Conservation (phyloP, 2,888 invertebrate species). For the Melinopterus prodromus region DNA sequence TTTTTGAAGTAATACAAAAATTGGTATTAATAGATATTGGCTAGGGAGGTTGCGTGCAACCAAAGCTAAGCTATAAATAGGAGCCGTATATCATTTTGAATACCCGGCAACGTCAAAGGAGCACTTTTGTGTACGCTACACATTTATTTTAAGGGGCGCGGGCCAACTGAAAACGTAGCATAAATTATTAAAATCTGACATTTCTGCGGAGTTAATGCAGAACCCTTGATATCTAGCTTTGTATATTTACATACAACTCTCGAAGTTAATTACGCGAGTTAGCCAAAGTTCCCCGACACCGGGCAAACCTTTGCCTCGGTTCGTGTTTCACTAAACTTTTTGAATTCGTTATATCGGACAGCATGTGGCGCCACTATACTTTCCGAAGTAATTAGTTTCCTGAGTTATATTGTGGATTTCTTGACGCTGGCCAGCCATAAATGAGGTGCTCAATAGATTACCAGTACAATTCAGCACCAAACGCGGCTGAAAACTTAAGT, state of each 20-base stretch:
- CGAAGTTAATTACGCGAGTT: background rate
- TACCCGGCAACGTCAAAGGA: background rate
- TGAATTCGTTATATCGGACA: background rate
- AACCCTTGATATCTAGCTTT: background rate
- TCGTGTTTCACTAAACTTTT: background rate
- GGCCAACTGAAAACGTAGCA: background rate
- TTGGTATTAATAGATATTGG: background rate
- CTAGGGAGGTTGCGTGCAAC: background rate
- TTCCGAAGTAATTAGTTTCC: conserved; percentile 4
- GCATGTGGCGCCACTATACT: background rate
- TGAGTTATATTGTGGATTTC: background rate
- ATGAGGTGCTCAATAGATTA: too few relatives aligned
- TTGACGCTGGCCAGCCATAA: background rate
- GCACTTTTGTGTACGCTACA: background rate
- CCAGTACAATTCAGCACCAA: too few relatives aligned
- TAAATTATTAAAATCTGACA: conserved; percentile 4
- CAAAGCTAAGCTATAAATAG: background rate
- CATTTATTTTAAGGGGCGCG: background rate
- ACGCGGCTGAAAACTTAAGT: too few relatives aligned
- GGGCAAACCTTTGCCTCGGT: background rate
- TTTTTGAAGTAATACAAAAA: background rate
- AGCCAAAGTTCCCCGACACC: background rate
- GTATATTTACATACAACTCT: background rate
- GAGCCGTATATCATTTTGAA: background rate
- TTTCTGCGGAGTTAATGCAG: background rate